phyloP scores from a whole-genome alignment of 2,113 vertebrate species.

The Ascaphus truei region DNA sequence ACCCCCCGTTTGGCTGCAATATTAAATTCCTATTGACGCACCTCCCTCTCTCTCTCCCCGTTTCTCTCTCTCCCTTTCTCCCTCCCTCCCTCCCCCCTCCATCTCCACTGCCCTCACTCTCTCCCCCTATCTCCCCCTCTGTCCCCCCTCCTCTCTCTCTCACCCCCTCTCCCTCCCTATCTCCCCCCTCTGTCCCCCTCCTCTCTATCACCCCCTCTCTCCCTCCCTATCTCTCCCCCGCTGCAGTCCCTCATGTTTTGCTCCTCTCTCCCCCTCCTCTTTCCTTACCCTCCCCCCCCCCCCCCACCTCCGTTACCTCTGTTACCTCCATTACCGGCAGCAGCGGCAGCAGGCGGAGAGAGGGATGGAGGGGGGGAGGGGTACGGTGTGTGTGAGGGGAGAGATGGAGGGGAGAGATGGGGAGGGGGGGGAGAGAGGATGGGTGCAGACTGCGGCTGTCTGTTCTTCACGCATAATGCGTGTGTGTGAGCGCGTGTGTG shows the following conservation, averaged over 20 bases:
- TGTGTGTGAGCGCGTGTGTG: not conserved
- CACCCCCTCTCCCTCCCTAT: not conserved
- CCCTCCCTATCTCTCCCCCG: not conserved
- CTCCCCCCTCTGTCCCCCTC: too few species aligned
- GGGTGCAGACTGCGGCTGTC: constrained; percentile 11
- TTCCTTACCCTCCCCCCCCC: constrained; percentile 18
- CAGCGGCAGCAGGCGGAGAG: not conserved
- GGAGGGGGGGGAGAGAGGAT: not conserved
- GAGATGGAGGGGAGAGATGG: not conserved
- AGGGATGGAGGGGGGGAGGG: not conserved
- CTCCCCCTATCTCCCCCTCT: constrained; percentile 19
- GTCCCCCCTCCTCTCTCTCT: too few species aligned
- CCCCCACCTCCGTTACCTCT: too few species aligned
- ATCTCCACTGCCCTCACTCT: not conserved
- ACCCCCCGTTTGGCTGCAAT: not conserved
- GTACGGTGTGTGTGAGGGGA: not conserved
- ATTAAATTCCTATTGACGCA: not conserved
- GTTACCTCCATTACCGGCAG: constrained; percentile 20
- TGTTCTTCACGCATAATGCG: not conserved
- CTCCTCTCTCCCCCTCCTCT: not conserved
- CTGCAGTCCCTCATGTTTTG: not conserved
- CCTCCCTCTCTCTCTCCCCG: not conserved
- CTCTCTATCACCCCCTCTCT: constrained; percentile 37
- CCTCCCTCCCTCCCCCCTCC: not conserved
- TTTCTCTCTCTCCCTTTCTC: not conserved